A percentile compares a stretch with the other conserved stretches of the same genome.
phyloP scores from a whole-genome alignment of 2,113 vertebrate genomes.

The Thamnophis sirtalis region DNA sequence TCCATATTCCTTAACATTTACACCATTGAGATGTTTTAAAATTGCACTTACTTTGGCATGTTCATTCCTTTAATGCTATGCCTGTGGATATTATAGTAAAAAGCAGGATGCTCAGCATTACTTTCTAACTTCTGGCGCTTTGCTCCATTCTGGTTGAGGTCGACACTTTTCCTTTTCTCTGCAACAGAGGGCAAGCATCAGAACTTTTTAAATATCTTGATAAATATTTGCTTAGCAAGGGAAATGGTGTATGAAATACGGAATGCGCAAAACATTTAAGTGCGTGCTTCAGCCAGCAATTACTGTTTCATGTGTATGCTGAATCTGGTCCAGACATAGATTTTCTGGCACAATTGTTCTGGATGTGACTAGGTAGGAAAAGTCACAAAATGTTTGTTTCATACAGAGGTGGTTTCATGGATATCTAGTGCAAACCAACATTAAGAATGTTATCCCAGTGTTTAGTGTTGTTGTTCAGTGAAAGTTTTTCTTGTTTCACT shows the following conservation, averaged over 20 bases:
- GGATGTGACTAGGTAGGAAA: not conserved
- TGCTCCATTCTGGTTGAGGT: constrained; percentile 62
- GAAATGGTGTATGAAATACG: not conserved
- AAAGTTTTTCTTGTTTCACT: not conserved
- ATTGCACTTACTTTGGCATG: constrained; percentile 88
- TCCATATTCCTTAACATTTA: not conserved
- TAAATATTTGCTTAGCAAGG: not conserved
- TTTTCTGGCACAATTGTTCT: not conserved
- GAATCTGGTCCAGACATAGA: not conserved
- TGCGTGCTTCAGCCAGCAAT: not conserved
- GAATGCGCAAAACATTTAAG: not conserved
- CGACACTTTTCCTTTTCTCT: constrained; percentile 86
- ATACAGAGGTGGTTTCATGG: not conserved
- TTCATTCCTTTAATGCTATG: constrained; percentile 97
- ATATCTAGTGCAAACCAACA: not conserved
- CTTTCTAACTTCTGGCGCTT: constrained; percentile 82
- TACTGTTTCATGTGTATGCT: not conserved
- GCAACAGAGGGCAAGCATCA: constrained; percentile 16
- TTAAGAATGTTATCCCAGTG: not conserved
- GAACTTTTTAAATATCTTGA: not conserved
- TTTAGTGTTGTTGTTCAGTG: not conserved
- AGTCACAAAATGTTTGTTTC: not conserved
- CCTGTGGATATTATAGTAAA: constrained; percentile 96
- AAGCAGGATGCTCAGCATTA: constrained; percentile 84
- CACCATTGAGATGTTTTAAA: not conserved